Conservation (phyloP, 2,888 invertebrate genomes). For the Chouioia cunea region DNA sequence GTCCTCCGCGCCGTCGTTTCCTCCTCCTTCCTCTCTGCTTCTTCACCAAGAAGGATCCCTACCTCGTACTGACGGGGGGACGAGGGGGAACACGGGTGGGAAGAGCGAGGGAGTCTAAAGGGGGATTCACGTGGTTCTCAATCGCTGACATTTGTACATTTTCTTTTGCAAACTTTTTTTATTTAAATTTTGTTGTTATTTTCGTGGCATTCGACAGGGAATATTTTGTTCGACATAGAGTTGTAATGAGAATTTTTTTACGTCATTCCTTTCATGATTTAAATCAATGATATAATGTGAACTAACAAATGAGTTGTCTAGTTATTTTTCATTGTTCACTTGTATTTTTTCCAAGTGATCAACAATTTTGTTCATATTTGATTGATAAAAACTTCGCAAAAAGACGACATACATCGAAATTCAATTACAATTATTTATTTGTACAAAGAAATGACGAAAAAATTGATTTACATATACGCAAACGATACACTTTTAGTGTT, state of each 20-base stretch:
- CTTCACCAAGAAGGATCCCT: slow-evolving; percentile 47
- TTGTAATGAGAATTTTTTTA: neutral
- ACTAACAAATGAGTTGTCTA: neutral
- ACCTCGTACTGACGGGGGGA: slow-evolving; percentile 20
- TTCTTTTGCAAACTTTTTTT: slow-evolving; percentile 9
- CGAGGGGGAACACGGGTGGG: slow-evolving; percentile 50
- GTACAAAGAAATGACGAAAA: too few relatives aligned
- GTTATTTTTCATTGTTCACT: neutral
- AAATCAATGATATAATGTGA: neutral
- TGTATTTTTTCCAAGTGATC: too few relatives aligned
- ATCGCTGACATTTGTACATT: slow-evolving; percentile 37
- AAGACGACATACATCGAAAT: too few relatives aligned
- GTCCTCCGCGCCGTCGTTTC: neutral
- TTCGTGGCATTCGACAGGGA: neutral
- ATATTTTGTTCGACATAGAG: neutral
- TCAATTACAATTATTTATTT: too few relatives aligned
- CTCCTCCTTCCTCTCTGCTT: slow-evolving; percentile 25
- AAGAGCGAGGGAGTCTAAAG: slow-evolving; percentile 51
- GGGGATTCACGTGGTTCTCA: slow-evolving; percentile 58
- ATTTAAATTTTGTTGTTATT: neutral
- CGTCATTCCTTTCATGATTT: neutral
- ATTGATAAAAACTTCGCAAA: too few relatives aligned
- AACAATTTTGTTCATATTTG: too few relatives aligned
- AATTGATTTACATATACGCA: too few relatives aligned
- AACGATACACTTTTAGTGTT: too few relatives aligned